Conservation (phyloP, 2,113 vertebrate genomes). For the Perca schrenkii region DNA sequence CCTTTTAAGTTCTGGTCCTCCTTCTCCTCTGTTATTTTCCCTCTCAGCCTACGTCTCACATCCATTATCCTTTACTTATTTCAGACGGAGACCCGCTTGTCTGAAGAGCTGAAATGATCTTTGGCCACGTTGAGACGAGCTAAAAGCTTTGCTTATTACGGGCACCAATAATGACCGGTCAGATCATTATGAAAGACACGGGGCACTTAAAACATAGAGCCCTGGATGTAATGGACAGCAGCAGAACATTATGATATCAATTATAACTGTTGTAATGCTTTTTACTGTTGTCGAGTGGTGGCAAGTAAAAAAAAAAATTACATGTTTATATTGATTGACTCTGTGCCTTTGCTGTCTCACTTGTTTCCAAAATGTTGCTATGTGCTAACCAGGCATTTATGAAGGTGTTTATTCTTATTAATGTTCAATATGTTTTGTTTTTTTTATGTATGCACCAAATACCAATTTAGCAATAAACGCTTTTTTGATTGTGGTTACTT, state of each 20-base stretch:
- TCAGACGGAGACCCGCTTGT: background rate
- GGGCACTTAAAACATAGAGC: background rate
- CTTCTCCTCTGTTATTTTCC: too few species aligned
- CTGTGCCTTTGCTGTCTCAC: too few species aligned
- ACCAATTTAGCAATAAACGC: background rate
- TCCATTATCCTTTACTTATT: background rate
- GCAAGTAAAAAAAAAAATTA: too few species aligned
- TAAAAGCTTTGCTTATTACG: background rate
- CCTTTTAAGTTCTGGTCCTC: background rate
- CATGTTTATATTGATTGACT: too few species aligned
- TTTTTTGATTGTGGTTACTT: too few species aligned
- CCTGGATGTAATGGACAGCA: background rate
- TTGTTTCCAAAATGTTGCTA: too few species aligned
- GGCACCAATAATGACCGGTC: slow-evolving; percentile 18
- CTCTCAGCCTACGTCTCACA: too few species aligned
- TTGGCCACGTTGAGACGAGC: too few species aligned
- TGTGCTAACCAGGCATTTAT: too few species aligned
- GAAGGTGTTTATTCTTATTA: too few species aligned
- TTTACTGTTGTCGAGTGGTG: background rate
- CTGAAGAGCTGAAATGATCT: background rate
- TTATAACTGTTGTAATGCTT: background rate
- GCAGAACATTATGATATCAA: background rate
- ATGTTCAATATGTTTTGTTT: too few species aligned
- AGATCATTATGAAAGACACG: background rate
- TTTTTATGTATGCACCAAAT: too few species aligned